These are phyloP conservation scores for Petrolisthes cinctipes DNA, from an alignment of 2,888 invertebrate genomes.

Conservation along the genomic window DNA sequence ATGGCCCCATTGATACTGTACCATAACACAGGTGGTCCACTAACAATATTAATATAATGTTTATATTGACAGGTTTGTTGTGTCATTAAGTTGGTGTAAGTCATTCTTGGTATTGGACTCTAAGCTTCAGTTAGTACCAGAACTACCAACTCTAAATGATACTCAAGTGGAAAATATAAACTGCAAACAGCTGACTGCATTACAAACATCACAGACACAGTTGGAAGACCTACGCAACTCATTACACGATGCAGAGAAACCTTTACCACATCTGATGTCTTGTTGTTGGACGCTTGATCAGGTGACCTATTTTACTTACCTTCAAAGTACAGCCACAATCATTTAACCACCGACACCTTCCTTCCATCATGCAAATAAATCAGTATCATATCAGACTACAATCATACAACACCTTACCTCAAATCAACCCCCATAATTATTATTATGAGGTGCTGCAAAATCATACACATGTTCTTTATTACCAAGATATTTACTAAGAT, in stretches of 20 bases:
- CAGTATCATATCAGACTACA: too few relatives aligned
- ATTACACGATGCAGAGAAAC: conserved; percentile 87
- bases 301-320: conserved; percentile 22
- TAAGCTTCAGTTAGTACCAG: conserved; percentile 83
- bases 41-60: neutral
- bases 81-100: conserved; percentile 88
- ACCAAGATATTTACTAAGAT: too few relatives aligned
- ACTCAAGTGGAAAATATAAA: neutral
- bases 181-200: neutral
- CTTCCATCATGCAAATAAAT: too few relatives aligned
- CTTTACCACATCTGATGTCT: conserved; percentile 89
- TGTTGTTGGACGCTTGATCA: conserved; percentile 91
- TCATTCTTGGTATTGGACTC: conserved; percentile 95
- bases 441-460: too few relatives aligned
- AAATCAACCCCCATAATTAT: too few relatives aligned
- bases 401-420: too few relatives aligned
- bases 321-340: neutral
- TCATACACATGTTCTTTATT: too few relatives aligned
- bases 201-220: conserved; percentile 73
- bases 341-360: too few relatives aligned
- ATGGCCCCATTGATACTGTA: too few relatives aligned
- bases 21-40: too few relatives aligned
- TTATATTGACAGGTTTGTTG: conserved; percentile 77
- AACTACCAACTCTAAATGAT: conserved; percentile 68
- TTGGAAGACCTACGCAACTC: conserved; percentile 84